phyloP scores from a whole-genome alignment of 37 sponge, comb jelly and placozoan species.

The Chondrilla cf. caribensis region DNA sequence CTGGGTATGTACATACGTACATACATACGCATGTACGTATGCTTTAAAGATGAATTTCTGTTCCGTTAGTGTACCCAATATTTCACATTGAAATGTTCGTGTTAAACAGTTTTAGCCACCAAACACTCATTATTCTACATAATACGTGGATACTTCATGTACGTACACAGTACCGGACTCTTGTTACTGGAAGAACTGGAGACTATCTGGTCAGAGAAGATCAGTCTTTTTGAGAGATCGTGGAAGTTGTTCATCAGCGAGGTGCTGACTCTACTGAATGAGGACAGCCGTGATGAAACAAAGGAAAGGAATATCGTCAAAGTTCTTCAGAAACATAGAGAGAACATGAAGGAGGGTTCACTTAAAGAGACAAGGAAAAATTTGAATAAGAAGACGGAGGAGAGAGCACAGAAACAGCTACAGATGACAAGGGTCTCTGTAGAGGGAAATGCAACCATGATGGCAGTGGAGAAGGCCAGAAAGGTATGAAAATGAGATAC shows the following conservation, averaged over 20 bases:
- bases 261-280: neutral
- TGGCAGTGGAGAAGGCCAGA: neutral
- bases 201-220: neutral
- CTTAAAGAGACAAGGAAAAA: neutral
- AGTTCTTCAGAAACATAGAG: neutral
- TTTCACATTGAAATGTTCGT: too few relatives aligned
- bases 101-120: too few relatives aligned
- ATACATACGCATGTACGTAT: slow-evolving; percentile 4
- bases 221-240: neutral
- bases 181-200: neutral
- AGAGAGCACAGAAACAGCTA: neutral
- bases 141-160: neutral
- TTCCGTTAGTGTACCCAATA: too few relatives aligned
- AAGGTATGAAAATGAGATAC: neutral
- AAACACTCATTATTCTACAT: too few relatives aligned
- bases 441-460: neutral
- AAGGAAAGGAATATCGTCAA: too few relatives aligned
- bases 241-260: neutral
- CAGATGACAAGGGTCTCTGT: neutral
- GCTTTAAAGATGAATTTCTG: too few relatives aligned
- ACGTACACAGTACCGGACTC: neutral
- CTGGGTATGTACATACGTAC: slow-evolving; percentile 12
- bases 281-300: neutral
- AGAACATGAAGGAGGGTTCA: neutral
- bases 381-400: neutral